Evolutionary conservation across 2,113 vertebrate species (phyloP).

Genomic region (Corydoras sp.): DNA sequence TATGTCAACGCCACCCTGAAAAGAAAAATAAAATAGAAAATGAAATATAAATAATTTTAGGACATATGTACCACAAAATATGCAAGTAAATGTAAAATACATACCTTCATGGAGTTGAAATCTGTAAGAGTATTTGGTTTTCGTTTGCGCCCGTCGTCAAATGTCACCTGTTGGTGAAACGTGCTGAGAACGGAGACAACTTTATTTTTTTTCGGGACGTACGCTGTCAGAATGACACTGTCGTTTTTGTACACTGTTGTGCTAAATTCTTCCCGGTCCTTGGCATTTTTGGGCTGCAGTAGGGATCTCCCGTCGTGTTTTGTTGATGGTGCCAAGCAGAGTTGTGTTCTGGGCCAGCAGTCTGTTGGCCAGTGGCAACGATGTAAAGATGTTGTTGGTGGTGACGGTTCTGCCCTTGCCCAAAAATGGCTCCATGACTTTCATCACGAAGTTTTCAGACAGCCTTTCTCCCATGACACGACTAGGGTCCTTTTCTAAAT

Average conservation of each 20-base stretch:
- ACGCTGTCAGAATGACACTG: background rate
- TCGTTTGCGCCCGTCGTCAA: no score
- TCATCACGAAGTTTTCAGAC: background rate
- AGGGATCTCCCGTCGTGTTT: background rate
- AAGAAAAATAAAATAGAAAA: no score
- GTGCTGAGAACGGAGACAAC: no score
- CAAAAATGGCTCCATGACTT: slow-evolving; percentile 1
- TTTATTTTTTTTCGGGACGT: background rate
- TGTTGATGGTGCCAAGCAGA: background rate
- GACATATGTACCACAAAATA: no score
- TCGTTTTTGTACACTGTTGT: background rate
- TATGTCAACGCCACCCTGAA: background rate
- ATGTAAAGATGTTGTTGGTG: background rate
- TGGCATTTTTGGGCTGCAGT: background rate
- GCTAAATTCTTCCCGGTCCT: background rate
- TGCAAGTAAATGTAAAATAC: no score
- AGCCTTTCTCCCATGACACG: background rate
- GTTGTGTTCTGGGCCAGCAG: background rate
- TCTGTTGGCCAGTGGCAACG: background rate
- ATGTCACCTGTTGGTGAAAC: no score
- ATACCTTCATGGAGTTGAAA: no score
- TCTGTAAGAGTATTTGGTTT: no score
- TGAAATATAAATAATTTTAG: no score
- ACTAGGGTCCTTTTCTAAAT: background rate
- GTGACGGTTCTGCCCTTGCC: background rate